phyloP scores from a whole-genome alignment of 2,888 invertebrate genomes.

The Tetanocera ferruginea region DNA sequence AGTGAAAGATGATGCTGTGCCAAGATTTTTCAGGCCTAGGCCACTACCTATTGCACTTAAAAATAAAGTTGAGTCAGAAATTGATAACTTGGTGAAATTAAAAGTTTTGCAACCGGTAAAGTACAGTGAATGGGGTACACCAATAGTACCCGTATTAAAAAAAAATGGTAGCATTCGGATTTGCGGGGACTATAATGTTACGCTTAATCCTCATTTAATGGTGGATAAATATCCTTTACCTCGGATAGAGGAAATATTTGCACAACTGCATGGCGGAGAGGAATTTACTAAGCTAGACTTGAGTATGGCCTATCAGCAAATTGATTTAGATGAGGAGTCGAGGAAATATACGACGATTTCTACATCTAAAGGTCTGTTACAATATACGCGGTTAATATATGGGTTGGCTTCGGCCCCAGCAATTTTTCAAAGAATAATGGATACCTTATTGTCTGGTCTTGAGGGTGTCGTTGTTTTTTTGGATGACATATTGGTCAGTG shows the following conservation, averaged over 20 bases:
- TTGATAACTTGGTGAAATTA: slow-evolving; percentile 37
- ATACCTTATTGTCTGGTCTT: slow-evolving; percentile 55
- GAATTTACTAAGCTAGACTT: slow-evolving; percentile 48
- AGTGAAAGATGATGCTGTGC: slow-evolving; percentile 21
- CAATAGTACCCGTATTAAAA: slow-evolving; percentile 62
- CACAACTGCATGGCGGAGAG: slow-evolving; percentile 46
- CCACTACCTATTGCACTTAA: slow-evolving; percentile 38
- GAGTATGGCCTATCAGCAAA: slow-evolving; percentile 60
- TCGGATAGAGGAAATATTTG: slow-evolving; percentile 55
- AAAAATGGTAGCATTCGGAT: slow-evolving; percentile 54
- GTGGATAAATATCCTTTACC: slow-evolving; percentile 55
- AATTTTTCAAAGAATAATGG: slow-evolving; percentile 61
- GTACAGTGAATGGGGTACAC: slow-evolving; percentile 57
- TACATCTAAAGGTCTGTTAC: slow-evolving; percentile 49
- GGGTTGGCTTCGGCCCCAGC: slow-evolving; percentile 64
- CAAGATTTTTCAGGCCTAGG: slow-evolving; percentile 43
- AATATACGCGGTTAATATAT: slow-evolving; percentile 54
- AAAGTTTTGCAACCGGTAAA: slow-evolving; percentile 43
- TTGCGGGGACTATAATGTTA: slow-evolving; percentile 49
- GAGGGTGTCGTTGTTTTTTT: slow-evolving; percentile 45
- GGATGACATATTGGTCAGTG: slow-evolving; percentile 56
- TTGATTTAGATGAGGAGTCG: slow-evolving; percentile 56
- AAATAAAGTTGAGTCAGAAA: slow-evolving; percentile 37
- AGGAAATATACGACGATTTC: slow-evolving; percentile 55
- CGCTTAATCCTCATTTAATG: slow-evolving; percentile 52